Evolutionary conservation across 2,888 invertebrate genomes (phyloP).

Genomic region (Coenonympha arcania): DNA sequence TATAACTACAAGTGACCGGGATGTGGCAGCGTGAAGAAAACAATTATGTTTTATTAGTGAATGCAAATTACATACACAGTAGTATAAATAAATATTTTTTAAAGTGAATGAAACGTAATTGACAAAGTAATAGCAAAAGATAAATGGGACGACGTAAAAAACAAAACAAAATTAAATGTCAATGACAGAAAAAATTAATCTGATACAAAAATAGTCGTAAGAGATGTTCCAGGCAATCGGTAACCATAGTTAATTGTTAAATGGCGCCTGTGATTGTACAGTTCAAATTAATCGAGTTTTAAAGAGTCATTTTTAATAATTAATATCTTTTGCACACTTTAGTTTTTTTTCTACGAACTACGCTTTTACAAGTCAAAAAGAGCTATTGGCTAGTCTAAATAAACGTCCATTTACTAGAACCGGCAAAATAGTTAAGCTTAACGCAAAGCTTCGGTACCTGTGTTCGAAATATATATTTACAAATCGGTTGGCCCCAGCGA

Average conservation of each 20-base stretch:
- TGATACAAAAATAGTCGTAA: conserved; percentile 43
- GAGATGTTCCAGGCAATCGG: conserved; percentile 61
- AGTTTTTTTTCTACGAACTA: neutral
- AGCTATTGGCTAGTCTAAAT: neutral
- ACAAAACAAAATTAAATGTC: neutral
- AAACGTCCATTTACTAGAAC: conserved; percentile 7
- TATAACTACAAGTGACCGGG: conserved; percentile 66
- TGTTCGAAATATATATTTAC: conserved; percentile 44
- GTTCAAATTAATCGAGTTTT: neutral
- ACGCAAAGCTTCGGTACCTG: conserved; percentile 34
- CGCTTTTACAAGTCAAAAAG: neutral
- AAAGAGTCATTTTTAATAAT: neutral
- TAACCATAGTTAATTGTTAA: conserved; percentile 4
- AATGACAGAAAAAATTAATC: conserved; percentile 14
- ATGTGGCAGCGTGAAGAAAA: conserved; percentile 66
- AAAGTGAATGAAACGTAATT: neutral
- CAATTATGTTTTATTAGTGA: conserved; percentile 25
- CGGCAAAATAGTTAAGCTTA: conserved; percentile 34
- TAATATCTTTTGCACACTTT: neutral
- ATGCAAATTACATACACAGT: conserved; percentile 11
- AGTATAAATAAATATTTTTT: conserved; percentile 6
- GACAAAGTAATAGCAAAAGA: conserved; percentile 4
- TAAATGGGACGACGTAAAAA: conserved; percentile 5
- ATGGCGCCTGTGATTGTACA: conserved; percentile 14
- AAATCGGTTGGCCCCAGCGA: conserved; percentile 49